Evolutionary conservation across 1,140 invertebrate genomes (phyloP).

Genomic region (Drosophila simulans): DNA sequence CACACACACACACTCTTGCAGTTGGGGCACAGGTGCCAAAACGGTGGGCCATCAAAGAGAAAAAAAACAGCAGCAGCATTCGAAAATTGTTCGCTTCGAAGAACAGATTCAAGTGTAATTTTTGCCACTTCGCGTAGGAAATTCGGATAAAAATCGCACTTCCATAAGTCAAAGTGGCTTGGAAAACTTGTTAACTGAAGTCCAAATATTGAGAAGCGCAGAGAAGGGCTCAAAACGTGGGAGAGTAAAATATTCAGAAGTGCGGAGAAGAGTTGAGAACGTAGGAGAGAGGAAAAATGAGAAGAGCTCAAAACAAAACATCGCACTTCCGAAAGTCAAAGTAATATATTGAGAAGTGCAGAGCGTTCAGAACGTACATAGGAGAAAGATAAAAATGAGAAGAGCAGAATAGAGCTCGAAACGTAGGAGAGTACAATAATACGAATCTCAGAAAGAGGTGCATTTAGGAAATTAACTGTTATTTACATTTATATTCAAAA

Average conservation of each 20-base stretch:
- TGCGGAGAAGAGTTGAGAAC: background rate
- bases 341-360: too few species aligned
- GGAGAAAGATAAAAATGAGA: too few species aligned
- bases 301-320: background rate
- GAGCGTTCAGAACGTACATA: background rate
- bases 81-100: conserved; percentile 6
- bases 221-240: background rate
- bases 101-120: conserved; percentile 27
- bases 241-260: background rate
- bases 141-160: conserved; percentile 1
- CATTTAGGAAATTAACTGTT: background rate
- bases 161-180: conserved; percentile 1
- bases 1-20: background rate
- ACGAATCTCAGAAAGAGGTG: background rate
- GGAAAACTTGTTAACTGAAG: conserved; percentile 7
- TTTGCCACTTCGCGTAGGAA: conserved; percentile 7
- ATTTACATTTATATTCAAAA: background rate
- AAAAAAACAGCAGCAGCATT: background rate
- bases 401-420: background rate
- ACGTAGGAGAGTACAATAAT: background rate
- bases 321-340: too few species aligned
- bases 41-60: conserved; percentile 26
- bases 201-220: conserved; percentile 9
- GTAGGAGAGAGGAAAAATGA: background rate
- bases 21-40: conserved; percentile 25